These are phyloP conservation scores for Blera fallax DNA, from an alignment of 2,888 invertebrate species.

Conservation along the genomic window DNA sequence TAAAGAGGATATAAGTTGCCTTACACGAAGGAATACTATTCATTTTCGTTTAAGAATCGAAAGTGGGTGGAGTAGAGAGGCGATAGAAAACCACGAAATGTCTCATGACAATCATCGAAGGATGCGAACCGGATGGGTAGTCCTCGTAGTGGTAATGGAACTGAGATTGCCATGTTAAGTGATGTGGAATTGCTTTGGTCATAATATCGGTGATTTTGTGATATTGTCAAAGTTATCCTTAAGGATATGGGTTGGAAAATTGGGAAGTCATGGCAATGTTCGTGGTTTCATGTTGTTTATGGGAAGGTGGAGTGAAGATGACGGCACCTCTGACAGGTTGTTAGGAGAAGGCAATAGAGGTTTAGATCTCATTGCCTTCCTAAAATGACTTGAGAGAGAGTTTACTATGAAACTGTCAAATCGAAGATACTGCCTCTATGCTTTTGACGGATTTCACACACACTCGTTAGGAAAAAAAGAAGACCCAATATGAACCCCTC, in stretches of 20 bases:
- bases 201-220: conserved; percentile 45
- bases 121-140: conserved; percentile 18
- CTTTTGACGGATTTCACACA: no score
- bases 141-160: conserved; percentile 39
- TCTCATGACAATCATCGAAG: conserved; percentile 53
- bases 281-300: background rate
- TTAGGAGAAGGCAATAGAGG: background rate
- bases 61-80: background rate
- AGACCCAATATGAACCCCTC: no score
- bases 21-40: background rate
- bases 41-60: background rate
- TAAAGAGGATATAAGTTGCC: background rate
- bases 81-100: conserved; percentile 51
- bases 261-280: conserved; percentile 2
- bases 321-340: background rate
- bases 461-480: no score
- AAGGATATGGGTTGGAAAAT: conserved; percentile 7
- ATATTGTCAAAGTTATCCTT: conserved; percentile 33
- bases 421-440: no score
- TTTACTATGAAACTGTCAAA: no score
- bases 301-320: background rate
- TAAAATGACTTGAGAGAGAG: no score
- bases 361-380: background rate
- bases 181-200: conserved; percentile 55
- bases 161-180: conserved; percentile 58